Evolutionary conservation across 2,113 vertebrate genomes (phyloP), one percentile per base, ranked within the genome.

Genomic region (Aix galericulata): DNA sequence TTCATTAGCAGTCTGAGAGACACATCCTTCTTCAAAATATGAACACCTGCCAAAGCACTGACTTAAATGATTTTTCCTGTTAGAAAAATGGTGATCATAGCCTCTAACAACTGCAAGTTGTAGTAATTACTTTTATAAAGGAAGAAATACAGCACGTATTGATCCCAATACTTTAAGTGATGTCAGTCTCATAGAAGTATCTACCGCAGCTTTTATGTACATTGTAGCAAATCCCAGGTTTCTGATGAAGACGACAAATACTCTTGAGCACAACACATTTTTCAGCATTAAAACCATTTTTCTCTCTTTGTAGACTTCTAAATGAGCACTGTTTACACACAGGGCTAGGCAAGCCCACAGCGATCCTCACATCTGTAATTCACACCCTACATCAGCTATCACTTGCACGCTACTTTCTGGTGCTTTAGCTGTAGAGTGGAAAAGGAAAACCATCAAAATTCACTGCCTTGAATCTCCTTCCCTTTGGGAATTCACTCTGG

Each of bases 1-100:
- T 93, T 92, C 89, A 97, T 84, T 96, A 97, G 93, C 82, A 96
- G 95, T 75, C 71, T 64, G 78, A 82, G 90, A 97, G 93, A 96
- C 3, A 90, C 80, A 92, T 90, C 69, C 86, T 97, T 94, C 86
- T 71, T 94, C 86, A 97, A 95, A 98, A 96, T 62, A 87, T 36
- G 92, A 77, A 79, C 77, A 96, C 63, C 80, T 95, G 88, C 89
- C 89, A 97, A 86, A 93, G 68, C 76, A 88, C 18, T 94, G 95
- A 96, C 74, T 79, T 86, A 96, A 97, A 95, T 56, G 9, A 88
- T 93, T 94, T 78, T 96, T 95, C 83, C 74, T 22, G 6, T 88
- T 92, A 84, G 32, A 95, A 92, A 97, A 93, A 8, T 66, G 32
- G 56, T 36, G 66, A 94, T 88, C 53, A 31, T 7, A 95, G 53